A percentile compares a stretch with the other conserved stretches of the same genome.
Conservation (phyloP, 2,797 vertebrate genomes). For the Thalassophryne amazonica region DNA sequence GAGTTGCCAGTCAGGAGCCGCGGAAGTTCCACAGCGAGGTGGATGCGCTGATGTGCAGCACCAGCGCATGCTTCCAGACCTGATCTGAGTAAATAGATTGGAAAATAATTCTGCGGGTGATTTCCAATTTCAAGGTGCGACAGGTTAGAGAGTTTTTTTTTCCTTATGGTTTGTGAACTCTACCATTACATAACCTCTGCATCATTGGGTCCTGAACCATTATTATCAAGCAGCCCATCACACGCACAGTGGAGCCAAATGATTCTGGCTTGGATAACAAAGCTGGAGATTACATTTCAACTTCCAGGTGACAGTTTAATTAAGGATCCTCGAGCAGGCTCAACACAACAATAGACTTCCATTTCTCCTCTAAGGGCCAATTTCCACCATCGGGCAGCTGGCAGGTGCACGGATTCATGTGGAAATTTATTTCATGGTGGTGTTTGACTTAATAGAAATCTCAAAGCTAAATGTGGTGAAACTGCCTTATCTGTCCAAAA, state of each 20-base stretch:
- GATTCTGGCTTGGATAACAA: constrained; percentile 78
- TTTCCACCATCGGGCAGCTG: constrained; percentile 74
- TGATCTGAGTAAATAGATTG: neutral
- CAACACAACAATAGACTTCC: constrained; percentile 80
- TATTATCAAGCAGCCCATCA: constrained; percentile 67
- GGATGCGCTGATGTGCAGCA: too few species aligned
- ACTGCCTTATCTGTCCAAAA: constrained; percentile 57
- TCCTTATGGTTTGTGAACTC: constrained; percentile 32
- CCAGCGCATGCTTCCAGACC: too few species aligned
- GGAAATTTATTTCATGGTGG: constrained; percentile 79
- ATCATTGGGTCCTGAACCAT: constrained; percentile 46
- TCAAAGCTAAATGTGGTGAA: constrained; percentile 62
- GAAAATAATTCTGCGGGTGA: neutral
- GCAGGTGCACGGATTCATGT: constrained; percentile 78
- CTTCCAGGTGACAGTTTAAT: constrained; percentile 84
- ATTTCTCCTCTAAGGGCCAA: constrained; percentile 80
- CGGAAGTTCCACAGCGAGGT: too few species aligned
- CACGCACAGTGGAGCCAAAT: constrained; percentile 71
- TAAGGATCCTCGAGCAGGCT: constrained; percentile 77
- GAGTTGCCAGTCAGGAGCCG: too few species aligned
- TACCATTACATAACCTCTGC: constrained; percentile 45
- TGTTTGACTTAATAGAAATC: constrained; percentile 79
- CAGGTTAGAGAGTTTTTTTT: constrained; percentile 35
- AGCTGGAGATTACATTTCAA: constrained; percentile 79
- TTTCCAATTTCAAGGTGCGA: constrained; percentile 57